A percentile compares a stretch with the other conserved stretches of the same genome.
Conservation (phyloP, 2,797 vertebrate species). For the Dendrocincla fuliginosa region DNA sequence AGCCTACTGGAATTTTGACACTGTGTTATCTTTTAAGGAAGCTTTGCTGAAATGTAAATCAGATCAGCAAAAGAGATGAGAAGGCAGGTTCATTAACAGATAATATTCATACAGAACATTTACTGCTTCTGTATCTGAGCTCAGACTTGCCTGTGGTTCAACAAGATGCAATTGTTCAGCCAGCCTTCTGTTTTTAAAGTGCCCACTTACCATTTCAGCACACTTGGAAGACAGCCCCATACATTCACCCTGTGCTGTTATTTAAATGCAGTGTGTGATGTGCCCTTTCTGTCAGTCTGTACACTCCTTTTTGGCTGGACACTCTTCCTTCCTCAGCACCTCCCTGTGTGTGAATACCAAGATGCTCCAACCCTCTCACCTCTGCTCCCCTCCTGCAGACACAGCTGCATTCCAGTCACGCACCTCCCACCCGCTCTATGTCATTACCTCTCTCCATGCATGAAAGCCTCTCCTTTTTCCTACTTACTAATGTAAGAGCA, state of each 20-base stretch:
- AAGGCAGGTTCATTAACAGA: neutral
- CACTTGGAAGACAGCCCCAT: neutral
- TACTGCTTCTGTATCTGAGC: neutral
- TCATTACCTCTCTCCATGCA: conserved; percentile 20
- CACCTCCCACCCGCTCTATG: neutral
- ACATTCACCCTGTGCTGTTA: neutral
- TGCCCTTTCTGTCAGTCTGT: neutral
- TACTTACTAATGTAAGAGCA: neutral
- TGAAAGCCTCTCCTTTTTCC: conserved; percentile 14
- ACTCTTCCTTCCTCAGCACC: neutral
- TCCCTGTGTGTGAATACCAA: neutral
- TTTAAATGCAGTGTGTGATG: neutral
- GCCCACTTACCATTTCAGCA: accelerated
- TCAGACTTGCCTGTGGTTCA: neutral
- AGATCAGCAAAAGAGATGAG: neutral
- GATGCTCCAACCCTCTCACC: neutral
- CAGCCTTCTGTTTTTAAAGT: neutral
- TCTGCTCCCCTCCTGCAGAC: neutral
- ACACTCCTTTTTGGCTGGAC: neutral
- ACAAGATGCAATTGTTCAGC: neutral
- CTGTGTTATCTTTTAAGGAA: neutral
- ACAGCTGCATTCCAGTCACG: conserved; percentile 9
- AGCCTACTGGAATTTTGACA: neutral
- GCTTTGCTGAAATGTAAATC: neutral
- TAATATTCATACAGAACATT: neutral